Evolutionary conservation across 37 sponge, comb jelly and placozoan genomes (phyloP), one percentile per base, ranked within the genome.

Genomic region (Axinella damicornis): DNA sequence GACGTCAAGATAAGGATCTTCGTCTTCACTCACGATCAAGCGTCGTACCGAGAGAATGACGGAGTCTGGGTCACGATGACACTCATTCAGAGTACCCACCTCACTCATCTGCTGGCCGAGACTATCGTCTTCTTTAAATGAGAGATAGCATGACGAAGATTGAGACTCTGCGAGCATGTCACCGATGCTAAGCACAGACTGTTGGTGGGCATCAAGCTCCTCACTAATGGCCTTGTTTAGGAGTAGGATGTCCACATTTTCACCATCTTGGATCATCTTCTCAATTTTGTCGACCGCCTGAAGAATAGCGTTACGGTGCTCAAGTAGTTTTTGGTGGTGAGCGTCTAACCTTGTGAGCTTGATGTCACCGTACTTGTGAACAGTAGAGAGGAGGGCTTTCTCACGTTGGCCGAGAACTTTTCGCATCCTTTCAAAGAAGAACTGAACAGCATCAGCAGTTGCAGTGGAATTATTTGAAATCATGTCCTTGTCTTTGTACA

Each of bases 1-100:
- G 1, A 79, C 80, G 27, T 67, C 46, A n/a, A 65, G 65, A 32
- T 79, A 79, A 27, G 80, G 80, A 25, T 79, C 80, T 32, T 79
- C 80, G 16, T 79, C 66, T 28, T 66, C 68, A 28, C 69, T 79
- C 18, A 79, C 66, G 0, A 79, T 36, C 53, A 79, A 53, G 0
- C 80, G 52, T 16, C 65, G 67, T 20, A 79, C 27, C 15, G 80
- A 68, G 32, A 66, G 54, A 33, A 79, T 38, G 30, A 22, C 21
- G 0, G 39, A 15, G 18, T 79, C 56, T 12, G 79, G 79, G 14
- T 64, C 32, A 11, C 24, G 36, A 18, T 54, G 65, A 37, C 66
- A 46, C 56, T 79, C 80, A 36, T 79, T 65, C 56, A 79, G 80
- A 1, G 25, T 38, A 18, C 80, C 80, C 68, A 67, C 22, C 56